Base-by-base conservation (phyloP, 1,140 invertebrate genomes). In the Papilio polyxenes region DNA sequence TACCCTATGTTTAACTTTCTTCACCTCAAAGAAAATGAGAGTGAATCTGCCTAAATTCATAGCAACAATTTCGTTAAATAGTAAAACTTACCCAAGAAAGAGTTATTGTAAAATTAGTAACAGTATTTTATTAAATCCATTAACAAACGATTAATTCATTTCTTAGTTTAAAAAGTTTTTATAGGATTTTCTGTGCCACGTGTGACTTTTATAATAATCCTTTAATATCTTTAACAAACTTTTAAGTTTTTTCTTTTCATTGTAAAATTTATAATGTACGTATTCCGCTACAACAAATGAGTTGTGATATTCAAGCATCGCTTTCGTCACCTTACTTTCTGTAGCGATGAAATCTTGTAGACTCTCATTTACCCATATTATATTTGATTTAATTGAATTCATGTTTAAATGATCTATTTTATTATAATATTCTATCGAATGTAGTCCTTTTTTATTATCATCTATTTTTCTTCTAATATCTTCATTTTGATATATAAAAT, bases 251-350 rank as follows among this genome's bases (percentile, higher is more conserved):
- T 82, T 84, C 31, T 89, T 87, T 11, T 81, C 44, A 23, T 85
- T 75, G 77, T 84, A 84, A n/a, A 82, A 84, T 85, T 88, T 89
- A 77, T 86, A 87, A 62, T 83, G 78, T 17, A 91, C 79, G 78
- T 92, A 92, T 83, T 92, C 91, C 4, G 83, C 51, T 6, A 88
- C 77, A 56, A 90, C 86, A 48, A 82, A 56, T 17, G 78, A 82
- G n/a, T 87, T 83, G 76, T 88, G 90, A 83, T 89, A 92, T 59
- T 69, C 44, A 6, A 31, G 74, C 77, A 90, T 82, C 13, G 65
- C 37, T 51, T 85, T 75, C 1, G n/a, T 51, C 49, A 90, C 80
- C 76, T 83, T 81, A 40, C 80, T 82, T 82, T 88, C 86, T 37
- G 86, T 75, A 40, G 77, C 51, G 15, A 44, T 40, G 17, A 90